Percentiles rank a stretch among this genome's conserved stretches.
These are phyloP conservation scores for Kradibia gibbosae DNA, from an alignment of 1,140 invertebrate species.

Conservation along the genomic window DNA sequence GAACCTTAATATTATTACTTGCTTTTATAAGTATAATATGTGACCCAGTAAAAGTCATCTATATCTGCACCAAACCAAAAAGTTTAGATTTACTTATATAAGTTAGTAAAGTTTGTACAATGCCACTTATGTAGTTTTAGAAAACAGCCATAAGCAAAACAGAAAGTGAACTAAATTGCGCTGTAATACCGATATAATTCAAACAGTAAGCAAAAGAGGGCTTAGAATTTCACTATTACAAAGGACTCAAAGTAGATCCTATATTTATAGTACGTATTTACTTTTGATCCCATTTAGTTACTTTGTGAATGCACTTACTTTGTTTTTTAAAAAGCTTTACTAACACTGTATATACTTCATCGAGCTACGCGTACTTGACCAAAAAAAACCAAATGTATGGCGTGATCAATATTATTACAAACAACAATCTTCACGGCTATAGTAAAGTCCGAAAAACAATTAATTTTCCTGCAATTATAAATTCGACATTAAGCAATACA, in stretches of 20 bases:
- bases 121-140: neutral
- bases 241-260: neutral
- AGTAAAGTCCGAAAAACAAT: neutral
- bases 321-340: too few relatives aligned
- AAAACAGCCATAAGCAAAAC: constrained; percentile 3
- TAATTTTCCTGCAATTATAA: neutral
- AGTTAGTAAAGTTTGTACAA: neutral
- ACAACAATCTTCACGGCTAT: neutral
- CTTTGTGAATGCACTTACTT: too few relatives aligned
- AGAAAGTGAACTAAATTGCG: neutral
- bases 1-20: neutral
- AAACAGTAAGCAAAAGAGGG: neutral
- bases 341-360: too few relatives aligned
- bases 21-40: neutral
- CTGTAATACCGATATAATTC: neutral
- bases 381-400: too few relatives aligned
- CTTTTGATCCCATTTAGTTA: too few relatives aligned
- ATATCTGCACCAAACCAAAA: neutral
- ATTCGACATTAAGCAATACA: neutral
- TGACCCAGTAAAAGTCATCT: too few relatives aligned
- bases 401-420: neutral
- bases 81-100: neutral
- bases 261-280: too few relatives aligned
- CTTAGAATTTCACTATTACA: neutral
- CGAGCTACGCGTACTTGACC: too few relatives aligned